These are phyloP conservation scores for Vollenhovia emeryi DNA, from an alignment of 1,140 invertebrate species.

Conservation along the genomic window DNA sequence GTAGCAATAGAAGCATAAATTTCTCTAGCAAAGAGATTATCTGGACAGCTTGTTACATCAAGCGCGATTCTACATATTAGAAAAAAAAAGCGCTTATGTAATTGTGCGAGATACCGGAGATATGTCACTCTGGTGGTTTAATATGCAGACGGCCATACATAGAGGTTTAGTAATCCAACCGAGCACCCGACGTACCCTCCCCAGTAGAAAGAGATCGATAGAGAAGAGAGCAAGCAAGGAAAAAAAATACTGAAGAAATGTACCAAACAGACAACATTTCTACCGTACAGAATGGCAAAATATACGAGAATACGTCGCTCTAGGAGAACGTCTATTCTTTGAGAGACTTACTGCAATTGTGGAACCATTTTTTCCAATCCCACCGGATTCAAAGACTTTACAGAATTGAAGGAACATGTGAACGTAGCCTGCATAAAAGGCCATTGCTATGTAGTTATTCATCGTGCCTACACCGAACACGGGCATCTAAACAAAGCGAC, in stretches of 20 bases:
- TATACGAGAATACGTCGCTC: conserved; percentile 40
- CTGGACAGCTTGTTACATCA: neutral
- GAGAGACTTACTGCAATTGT: conserved; percentile 93
- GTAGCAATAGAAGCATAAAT: neutral
- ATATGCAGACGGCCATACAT: conserved; percentile 16
- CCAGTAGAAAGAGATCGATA: conserved; percentile 18
- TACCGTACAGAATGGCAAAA: conserved; percentile 54
- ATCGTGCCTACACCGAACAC: conserved; percentile 85
- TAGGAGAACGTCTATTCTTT: conserved; percentile 35
- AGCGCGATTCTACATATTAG: conserved; percentile 14
- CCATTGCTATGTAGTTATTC: conserved; percentile 86
- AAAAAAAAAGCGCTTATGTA: conserved; percentile 17
- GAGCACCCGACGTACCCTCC: neutral
- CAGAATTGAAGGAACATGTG: conserved; percentile 89
- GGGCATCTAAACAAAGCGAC: conserved; percentile 86
- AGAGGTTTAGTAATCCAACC: conserved; percentile 25
- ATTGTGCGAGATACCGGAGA: conserved; percentile 25
- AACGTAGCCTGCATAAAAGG: conserved; percentile 88
- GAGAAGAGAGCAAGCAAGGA: conserved; percentile 56
- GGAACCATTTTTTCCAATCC: conserved; percentile 96
- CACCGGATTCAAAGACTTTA: conserved; percentile 89
- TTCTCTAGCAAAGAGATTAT: conserved; percentile 8
- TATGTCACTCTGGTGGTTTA: conserved; percentile 23
- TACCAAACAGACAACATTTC: conserved; percentile 53
- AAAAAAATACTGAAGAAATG: conserved; percentile 14